These are phyloP conservation scores for Periparus ater DNA, from an alignment of 2,797 vertebrate species.

Conservation along the genomic window DNA sequence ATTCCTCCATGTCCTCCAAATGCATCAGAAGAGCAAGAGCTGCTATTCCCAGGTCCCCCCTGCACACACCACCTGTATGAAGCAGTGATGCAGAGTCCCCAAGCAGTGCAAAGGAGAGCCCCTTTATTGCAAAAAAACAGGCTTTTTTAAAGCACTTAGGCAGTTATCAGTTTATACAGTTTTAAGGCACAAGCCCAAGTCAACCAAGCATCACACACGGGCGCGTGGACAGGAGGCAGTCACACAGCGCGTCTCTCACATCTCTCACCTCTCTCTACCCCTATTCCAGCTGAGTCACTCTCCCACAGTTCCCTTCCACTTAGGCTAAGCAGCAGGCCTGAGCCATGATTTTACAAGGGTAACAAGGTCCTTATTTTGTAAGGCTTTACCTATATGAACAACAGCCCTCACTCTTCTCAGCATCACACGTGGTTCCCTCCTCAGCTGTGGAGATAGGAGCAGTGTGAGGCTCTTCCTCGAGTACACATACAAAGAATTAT, in stretches of 20 bases:
- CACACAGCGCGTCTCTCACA: not conserved
- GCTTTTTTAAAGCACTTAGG: not conserved
- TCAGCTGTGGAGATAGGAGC: not conserved
- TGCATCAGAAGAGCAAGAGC: too few species aligned
- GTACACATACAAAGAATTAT: not conserved
- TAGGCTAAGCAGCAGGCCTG: not conserved
- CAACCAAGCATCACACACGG: not conserved
- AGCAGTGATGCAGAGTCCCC: rapidly evolving
- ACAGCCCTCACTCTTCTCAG: not conserved
- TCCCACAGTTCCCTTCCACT: not conserved
- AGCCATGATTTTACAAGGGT: not conserved
- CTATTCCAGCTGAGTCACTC: not conserved
- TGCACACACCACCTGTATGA: rapidly evolving
- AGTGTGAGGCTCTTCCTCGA: not conserved
- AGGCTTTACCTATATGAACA: not conserved
- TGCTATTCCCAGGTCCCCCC: not conserved
- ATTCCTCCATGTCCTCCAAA: not conserved
- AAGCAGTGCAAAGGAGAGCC: not conserved
- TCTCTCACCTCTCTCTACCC: too few species aligned
- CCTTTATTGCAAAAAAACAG: not conserved
- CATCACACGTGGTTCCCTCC: rapidly evolving
- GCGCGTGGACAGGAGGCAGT: rapidly evolving
- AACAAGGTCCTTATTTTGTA: not conserved
- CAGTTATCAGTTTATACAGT: not conserved
- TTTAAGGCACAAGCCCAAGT: not conserved